Evolutionary conservation across 2,888 invertebrate species (phyloP).

Genomic region (Rhamnusium bicolor): DNA sequence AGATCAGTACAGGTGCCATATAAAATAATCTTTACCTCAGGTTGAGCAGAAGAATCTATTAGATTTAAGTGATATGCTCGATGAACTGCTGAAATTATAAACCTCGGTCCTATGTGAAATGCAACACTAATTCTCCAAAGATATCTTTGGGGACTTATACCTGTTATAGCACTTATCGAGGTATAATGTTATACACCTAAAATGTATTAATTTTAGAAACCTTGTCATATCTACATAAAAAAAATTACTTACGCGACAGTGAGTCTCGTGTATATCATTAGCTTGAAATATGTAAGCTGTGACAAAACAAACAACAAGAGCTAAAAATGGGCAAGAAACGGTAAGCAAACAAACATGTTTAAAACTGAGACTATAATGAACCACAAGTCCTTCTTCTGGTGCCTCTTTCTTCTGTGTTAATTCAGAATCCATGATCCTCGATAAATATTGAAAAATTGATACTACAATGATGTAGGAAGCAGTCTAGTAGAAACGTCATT

Average conservation of each 20-base stretch:
- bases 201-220: constrained; percentile 49
- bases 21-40: constrained; percentile 71
- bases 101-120: constrained; percentile 91
- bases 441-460: not conserved
- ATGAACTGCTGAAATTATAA: constrained; percentile 90
- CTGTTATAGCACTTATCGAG: constrained; percentile 97
- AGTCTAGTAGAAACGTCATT: not conserved
- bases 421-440: constrained; percentile 33
- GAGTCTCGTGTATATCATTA: constrained; percentile 95
- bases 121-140: constrained; percentile 94
- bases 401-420: constrained; percentile 36
- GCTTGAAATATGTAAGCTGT: constrained; percentile 92
- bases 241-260: constrained; percentile 86
- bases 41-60: constrained; percentile 75
- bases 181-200: constrained; percentile 94
- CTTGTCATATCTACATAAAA: not conserved
- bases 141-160: constrained; percentile 93
- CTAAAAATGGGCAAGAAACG: constrained; percentile 87
- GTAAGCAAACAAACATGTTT: constrained; percentile 87
- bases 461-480: not conserved
- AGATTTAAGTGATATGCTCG: constrained; percentile 85
- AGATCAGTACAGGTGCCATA: too few relatives aligned
- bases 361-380: constrained; percentile 83
- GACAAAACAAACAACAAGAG: constrained; percentile 89
- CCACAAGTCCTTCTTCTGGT: constrained; percentile 67